Evolutionary conservation across 1,140 invertebrate genomes (phyloP).

Genomic region (Formica exsecta): DNA sequence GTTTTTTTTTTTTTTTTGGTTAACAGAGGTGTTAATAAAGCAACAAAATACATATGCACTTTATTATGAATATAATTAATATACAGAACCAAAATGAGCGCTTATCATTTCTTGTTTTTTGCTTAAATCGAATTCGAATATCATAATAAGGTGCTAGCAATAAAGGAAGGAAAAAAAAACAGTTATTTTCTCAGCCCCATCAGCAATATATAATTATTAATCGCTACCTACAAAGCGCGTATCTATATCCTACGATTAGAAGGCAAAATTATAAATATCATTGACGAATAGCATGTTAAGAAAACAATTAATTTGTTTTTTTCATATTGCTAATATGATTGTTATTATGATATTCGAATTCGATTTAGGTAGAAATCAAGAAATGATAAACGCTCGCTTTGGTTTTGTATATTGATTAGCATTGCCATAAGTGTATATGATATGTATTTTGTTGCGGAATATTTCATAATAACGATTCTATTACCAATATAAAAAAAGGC

Average conservation of each 20-base stretch:
- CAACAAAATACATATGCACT: neutral
- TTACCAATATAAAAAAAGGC: neutral
- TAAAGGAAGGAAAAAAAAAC: neutral
- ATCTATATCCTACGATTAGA: no score
- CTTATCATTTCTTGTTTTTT: no score
- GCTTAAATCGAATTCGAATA: no score
- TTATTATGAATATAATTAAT: slow-evolving; percentile 1
- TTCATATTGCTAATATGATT: neutral
- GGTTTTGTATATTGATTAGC: neutral
- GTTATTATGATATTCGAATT: no score
- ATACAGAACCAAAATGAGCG: neutral
- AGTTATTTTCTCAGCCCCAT: no score
- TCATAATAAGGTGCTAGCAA: no score
- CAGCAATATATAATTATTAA: no score
- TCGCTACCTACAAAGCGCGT: no score
- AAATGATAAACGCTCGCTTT: neutral
- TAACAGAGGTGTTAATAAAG: neutral
- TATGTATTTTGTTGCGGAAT: neutral
- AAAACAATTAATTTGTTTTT: neutral
- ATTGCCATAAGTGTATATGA: neutral
- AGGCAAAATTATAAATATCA: no score
- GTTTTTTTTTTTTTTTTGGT: neutral
- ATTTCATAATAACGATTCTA: neutral
- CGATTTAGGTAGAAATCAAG: no score
- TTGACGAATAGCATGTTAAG: no score